phyloP scores from a whole-genome alignment of 2,113 vertebrate species.

The Chascanopsetta lugubris region DNA sequence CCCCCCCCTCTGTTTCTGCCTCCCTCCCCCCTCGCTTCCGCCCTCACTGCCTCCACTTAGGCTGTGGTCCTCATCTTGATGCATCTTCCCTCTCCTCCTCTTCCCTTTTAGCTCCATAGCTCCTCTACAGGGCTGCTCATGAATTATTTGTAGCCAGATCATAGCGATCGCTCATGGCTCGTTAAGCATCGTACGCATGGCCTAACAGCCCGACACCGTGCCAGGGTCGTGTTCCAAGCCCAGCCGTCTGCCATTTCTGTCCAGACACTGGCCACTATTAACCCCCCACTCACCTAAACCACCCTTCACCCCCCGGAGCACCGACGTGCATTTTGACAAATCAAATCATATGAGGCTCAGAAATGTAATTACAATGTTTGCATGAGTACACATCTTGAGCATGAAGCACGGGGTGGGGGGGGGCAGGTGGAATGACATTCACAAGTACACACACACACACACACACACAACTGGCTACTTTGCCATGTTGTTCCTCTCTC shows the following conservation, averaged over 20 bases:
- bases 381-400: constrained; percentile 17
- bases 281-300: background rate
- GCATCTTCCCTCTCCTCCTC: background rate
- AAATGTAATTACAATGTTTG: constrained; percentile 9
- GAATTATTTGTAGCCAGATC: constrained; percentile 81
- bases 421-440: constrained; percentile 44
- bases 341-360: too few species aligned
- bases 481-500: constrained; percentile 37
- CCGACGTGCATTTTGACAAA: background rate
- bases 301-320: background rate
- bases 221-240: constrained; percentile 65
- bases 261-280: constrained; percentile 34
- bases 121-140: constrained; percentile 73
- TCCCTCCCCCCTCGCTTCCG: background rate
- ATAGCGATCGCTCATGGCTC: constrained; percentile 79
- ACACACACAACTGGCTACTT: constrained; percentile 20
- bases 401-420: constrained; percentile 25
- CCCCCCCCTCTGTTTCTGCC: constrained; percentile 2
- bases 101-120: constrained; percentile 57
- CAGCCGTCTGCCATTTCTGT: constrained; percentile 59
- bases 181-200: constrained; percentile 73
- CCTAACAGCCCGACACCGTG: constrained; percentile 66
- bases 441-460: constrained; percentile 22
- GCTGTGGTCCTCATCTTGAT: constrained; percentile 31
- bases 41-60: constrained; percentile 25